phyloP scores from a whole-genome alignment of 2,797 vertebrate species.

The Arrhamphus sclerolepis region DNA sequence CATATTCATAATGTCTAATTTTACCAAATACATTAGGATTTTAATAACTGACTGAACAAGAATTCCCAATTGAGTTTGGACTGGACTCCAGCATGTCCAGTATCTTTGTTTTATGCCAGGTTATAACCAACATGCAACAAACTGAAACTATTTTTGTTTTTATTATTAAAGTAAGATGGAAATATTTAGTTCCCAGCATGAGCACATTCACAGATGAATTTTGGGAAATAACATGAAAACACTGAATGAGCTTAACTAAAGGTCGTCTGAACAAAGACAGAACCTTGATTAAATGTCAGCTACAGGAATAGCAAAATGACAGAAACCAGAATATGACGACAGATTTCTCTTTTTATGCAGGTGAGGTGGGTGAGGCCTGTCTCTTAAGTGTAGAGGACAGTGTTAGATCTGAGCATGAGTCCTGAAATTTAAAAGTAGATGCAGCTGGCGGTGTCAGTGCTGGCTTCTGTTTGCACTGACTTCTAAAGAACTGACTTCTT shows the following conservation, averaged over 20 bases:
- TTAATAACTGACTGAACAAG: conserved; percentile 16
- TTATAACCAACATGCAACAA: no score
- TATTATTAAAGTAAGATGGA: conserved; percentile 13
- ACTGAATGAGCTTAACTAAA: conserved; percentile 24
- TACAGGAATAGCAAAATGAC: conserved; percentile 4
- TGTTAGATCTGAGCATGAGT: conserved; percentile 49
- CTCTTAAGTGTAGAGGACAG: conserved; percentile 18
- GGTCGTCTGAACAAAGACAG: conserved; percentile 14
- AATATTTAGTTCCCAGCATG: conserved; percentile 12
- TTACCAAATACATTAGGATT: conserved; percentile 16
- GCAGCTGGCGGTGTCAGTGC: conserved; percentile 28
- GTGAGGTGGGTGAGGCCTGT: conserved; percentile 13
- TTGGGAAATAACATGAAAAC: conserved; percentile 28
- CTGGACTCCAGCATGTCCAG: no score
- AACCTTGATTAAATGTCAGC: conserved; percentile 19
- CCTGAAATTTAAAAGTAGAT: conserved; percentile 42
- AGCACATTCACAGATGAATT: conserved; percentile 7
- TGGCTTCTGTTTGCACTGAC: conserved; percentile 27
- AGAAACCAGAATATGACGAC: conserved; percentile 19
- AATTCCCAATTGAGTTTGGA: not conserved
- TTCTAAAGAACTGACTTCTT: conserved; percentile 47
- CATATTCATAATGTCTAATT: conserved; percentile 17
- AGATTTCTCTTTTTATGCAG: conserved; percentile 4
- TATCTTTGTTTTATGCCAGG: no score
- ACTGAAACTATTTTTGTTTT: no score